Evolutionary conservation across 2,797 vertebrate genomes (phyloP).

Genomic region (Simalia tracyae): DNA sequence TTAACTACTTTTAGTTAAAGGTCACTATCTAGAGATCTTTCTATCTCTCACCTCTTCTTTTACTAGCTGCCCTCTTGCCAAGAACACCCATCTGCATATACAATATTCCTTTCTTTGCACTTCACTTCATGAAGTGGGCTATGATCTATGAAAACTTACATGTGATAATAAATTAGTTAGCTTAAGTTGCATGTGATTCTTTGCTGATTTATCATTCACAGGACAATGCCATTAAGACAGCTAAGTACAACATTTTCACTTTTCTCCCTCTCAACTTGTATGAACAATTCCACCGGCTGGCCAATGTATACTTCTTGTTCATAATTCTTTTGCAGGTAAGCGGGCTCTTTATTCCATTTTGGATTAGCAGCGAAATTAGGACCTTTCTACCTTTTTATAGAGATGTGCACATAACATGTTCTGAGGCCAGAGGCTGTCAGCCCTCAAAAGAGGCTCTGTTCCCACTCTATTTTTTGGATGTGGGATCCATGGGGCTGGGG

Average conservation of each 20-base stretch:
- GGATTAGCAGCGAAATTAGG: neutral
- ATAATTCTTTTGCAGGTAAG: conserved; percentile 88
- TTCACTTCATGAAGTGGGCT: neutral
- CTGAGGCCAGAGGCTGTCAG: neutral
- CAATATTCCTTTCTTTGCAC: neutral
- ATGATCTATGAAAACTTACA: neutral
- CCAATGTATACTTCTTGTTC: conserved; percentile 90
- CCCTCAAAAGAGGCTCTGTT: neutral
- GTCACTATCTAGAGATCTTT: no score
- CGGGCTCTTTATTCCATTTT: neutral
- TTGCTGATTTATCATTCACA: conserved; percentile 59
- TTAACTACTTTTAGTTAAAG: no score
- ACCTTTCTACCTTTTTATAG: neutral
- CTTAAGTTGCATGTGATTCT: neutral
- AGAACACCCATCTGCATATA: neutral
- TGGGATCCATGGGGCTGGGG: neutral
- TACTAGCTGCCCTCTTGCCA: neutral
- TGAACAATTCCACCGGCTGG: conserved; percentile 86
- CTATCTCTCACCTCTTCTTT: no score
- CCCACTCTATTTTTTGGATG: neutral
- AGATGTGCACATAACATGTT: neutral
- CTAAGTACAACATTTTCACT: conserved; percentile 86
- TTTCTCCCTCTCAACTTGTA: conserved; percentile 89
- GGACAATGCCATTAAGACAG: conserved; percentile 85
- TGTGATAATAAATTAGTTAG: neutral